phyloP scores from a whole-genome alignment of 2,888 invertebrate genomes.

The Sabatieria punctata region DNA sequence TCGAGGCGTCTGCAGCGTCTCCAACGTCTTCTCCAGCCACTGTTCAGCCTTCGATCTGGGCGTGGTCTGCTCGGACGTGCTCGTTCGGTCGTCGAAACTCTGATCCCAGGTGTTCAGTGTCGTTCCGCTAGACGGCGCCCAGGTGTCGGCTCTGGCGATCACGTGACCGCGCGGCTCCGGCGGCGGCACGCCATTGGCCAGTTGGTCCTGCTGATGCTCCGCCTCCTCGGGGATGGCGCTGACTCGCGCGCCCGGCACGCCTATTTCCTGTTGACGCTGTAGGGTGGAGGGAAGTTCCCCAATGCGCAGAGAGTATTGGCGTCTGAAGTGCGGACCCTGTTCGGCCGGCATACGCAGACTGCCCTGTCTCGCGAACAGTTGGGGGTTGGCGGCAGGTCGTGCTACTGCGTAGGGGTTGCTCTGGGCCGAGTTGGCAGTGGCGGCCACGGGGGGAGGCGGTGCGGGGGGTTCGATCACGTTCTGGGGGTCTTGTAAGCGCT shows the following conservation, averaged over 20 bases:
- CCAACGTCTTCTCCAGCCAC: slow-evolving; percentile 6
- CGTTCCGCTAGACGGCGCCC: not conserved
- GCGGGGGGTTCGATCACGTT: slow-evolving; percentile 29
- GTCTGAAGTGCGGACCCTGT: slow-evolving; percentile 54
- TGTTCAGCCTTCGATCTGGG: not conserved
- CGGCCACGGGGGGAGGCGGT: slow-evolving; percentile 9
- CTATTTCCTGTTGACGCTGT: not conserved
- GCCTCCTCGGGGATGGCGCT: slow-evolving; percentile 13
- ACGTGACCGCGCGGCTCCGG: slow-evolving; percentile 21
- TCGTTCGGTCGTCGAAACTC: not conserved
- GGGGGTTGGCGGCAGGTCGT: slow-evolving; percentile 81
- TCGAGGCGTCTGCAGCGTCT: not conserved
- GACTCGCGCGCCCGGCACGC: slow-evolving; percentile 11
- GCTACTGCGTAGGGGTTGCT: too few relatives aligned
- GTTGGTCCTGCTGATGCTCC: slow-evolving; percentile 27
- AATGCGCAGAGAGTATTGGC: slow-evolving; percentile 81
- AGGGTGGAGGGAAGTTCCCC: slow-evolving; percentile 74
- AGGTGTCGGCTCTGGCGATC: slow-evolving; percentile 5
- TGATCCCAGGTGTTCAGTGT: not conserved
- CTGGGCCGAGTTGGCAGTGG: slow-evolving; percentile 42
- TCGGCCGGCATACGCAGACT: slow-evolving; percentile 64
- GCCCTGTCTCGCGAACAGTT: slow-evolving; percentile 82
- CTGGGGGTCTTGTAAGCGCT: slow-evolving; percentile 51
- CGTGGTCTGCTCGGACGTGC: not conserved
- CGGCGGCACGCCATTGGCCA: slow-evolving; percentile 12